These are phyloP conservation scores for Tylochromis polylepis DNA, from an alignment of 2,113 vertebrate genomes.

Conservation along the genomic window DNA sequence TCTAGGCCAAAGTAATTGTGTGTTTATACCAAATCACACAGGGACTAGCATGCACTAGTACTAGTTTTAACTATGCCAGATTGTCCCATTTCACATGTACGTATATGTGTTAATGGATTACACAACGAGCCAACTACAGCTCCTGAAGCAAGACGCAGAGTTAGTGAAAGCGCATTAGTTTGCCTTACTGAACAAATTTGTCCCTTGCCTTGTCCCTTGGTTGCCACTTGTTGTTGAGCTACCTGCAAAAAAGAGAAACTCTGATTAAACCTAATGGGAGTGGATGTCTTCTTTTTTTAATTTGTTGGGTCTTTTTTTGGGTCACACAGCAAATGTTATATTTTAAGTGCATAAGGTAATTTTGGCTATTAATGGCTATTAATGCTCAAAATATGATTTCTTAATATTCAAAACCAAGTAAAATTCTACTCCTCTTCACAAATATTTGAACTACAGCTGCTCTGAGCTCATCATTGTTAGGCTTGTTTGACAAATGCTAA, in stretches of 20 bases:
- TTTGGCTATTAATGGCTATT: background rate
- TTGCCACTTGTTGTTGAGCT: conserved; percentile 75
- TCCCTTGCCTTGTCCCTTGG: conserved; percentile 86
- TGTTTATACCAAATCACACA: background rate
- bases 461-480: background rate
- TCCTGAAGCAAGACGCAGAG: background rate
- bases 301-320: background rate
- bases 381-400: background rate
- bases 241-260: conserved; percentile 67
- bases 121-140: conserved; percentile 1
- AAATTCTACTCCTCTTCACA: background rate
- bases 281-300: background rate
- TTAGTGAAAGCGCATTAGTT: conserved; percentile 66
- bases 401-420: background rate
- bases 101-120: conserved; percentile 45
- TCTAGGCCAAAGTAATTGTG: background rate
- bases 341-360: background rate
- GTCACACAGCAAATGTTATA: background rate
- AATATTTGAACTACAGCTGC: background rate
- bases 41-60: background rate
- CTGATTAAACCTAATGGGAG: background rate
- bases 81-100: background rate
- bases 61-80: background rate
- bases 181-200: conserved; percentile 88
- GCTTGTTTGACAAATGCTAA: background rate